Evolutionary conservation across 2,888 invertebrate species (phyloP), one percentile per base, ranked within the genome.

Genomic region (Tipula confusa): DNA sequence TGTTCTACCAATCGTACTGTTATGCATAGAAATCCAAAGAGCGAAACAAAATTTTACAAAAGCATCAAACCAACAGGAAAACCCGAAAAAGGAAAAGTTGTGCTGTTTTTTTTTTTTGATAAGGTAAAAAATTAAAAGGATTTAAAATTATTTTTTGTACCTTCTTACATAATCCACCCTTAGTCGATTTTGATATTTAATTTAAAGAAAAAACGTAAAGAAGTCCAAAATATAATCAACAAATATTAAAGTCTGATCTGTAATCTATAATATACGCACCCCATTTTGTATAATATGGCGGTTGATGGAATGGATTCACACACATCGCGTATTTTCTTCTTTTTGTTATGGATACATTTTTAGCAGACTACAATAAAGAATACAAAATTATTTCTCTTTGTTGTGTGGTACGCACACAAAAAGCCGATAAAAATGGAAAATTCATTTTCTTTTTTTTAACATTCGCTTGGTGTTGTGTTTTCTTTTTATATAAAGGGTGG

Each of bases 401-500:
- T 64, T 64, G 31, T 64, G 31, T 31, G 3, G 31, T 31, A 7
- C 31, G 31, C 64, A 24, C 24, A 64, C 24, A 18, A n/a, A n/a
- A n/a, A n/a, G 64, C 9, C 64, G 64, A 64, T 64, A 64, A 64
- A 64, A 64, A 64, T 64, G 64, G 64, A 11, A 64, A 64, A 64
- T 64, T 64, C 24, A 24, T 64, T 64, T 64, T 64, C 11, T 64
- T 64, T 64, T 64, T 24, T 24, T 64, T 64, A 2, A 24, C 18
- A 24, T 2, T 43, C 3, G 43, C n/a, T n/a, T 43, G 43, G 13
- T 64, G 18, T 18, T 64, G 24, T 24, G 9, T 64, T 64, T 64
- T 43, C 24, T 24, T 11, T 64, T 1, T 64, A 0, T 43, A 43
- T 3, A n/a, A 3, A n/a, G n/a, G n/a, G n/a, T n/a, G n/a, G n/a